Evolutionary conservation across 2,888 invertebrate species (phyloP).

Genomic region (Argynnis bischoffii): DNA sequence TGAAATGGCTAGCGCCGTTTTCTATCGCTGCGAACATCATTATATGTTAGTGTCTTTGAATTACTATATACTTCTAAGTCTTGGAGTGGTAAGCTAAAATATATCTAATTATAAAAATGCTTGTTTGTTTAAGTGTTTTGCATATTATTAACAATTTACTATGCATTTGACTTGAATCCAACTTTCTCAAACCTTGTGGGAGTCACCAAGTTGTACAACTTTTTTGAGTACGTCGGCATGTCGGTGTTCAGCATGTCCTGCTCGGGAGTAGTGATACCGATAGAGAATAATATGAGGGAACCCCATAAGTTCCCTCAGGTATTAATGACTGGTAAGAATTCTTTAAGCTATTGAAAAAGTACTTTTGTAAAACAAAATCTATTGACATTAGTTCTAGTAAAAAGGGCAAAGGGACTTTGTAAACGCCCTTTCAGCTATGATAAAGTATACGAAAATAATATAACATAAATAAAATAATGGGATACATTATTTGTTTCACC

Average conservation of each 20-base stretch:
- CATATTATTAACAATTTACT: conserved; percentile 51
- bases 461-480: too few species aligned
- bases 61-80: neutral
- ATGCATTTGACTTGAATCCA: conserved; percentile 52
- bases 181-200: conserved; percentile 43
- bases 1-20: conserved; percentile 66
- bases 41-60: conserved; percentile 51
- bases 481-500: too few species aligned
- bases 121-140: conserved; percentile 51
- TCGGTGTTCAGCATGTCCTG: conserved; percentile 81
- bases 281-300: conserved; percentile 65
- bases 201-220: conserved; percentile 32
- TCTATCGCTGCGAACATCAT: conserved; percentile 58
- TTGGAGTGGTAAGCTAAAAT: neutral
- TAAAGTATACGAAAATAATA: too few species aligned
- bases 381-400: neutral
- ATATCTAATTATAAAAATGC: neutral
- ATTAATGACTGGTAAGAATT: conserved; percentile 50
- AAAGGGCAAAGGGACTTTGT: neutral
- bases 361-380: too few species aligned
- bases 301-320: conserved; percentile 51
- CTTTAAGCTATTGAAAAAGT: neutral
- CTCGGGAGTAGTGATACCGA: conserved; percentile 59
- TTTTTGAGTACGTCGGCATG: conserved; percentile 74
- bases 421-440: too few species aligned